Conservation (phyloP, 2,113 vertebrate species). For the Salvator merianae region DNA sequence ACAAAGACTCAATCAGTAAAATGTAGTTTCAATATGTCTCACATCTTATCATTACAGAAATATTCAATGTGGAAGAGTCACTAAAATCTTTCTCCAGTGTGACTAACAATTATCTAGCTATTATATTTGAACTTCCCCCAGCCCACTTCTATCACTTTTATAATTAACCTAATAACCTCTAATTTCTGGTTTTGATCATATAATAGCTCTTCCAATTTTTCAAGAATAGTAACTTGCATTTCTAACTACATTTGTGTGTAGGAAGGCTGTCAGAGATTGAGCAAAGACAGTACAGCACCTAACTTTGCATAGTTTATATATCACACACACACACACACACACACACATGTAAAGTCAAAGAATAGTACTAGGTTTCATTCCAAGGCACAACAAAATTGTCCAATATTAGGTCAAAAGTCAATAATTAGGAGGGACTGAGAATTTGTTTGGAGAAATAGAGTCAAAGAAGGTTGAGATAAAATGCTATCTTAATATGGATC, state of each 20-base stretch:
- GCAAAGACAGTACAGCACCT: not conserved
- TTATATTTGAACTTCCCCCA: slow-evolving; percentile 11
- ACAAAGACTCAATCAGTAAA: not conserved
- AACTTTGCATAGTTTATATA: not conserved
- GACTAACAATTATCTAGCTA: slow-evolving; percentile 10
- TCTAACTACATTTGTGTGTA: not conserved
- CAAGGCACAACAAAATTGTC: not conserved
- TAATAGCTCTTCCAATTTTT: not conserved
- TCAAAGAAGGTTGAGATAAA: no score
- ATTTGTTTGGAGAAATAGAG: not conserved
- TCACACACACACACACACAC: not conserved
- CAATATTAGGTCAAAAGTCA: not conserved
- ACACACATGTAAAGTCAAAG: not conserved
- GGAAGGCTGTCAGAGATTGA: not conserved
- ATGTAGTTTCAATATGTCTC: not conserved
- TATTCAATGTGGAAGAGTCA: not conserved
- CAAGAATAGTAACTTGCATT: not conserved
- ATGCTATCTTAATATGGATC: no score
- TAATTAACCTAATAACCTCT: slow-evolving; percentile 28
- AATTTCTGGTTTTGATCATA: slow-evolving; percentile 19
- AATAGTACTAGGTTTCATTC: not conserved
- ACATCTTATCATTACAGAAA: slow-evolving; percentile 8
- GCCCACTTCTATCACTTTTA: not conserved
- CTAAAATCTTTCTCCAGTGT: not conserved
- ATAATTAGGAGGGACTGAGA: not conserved